Conservation (phyloP, 2,113 vertebrate species). For the Rissa tridactyla region DNA sequence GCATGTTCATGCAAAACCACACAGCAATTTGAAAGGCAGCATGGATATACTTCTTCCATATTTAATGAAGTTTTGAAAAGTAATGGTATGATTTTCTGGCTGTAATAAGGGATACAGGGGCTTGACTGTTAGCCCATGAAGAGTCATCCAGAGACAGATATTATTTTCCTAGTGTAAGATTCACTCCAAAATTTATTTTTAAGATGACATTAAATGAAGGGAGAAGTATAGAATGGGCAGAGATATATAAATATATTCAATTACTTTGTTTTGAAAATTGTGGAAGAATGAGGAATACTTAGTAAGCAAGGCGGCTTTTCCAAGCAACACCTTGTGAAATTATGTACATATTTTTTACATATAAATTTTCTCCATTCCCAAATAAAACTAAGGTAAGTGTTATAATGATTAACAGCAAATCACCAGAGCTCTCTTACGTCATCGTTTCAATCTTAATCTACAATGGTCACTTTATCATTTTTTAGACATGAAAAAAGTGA, state of each 20-base stretch:
- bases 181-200: background rate
- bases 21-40: background rate
- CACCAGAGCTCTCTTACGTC: background rate
- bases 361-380: background rate
- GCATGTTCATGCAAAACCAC: background rate
- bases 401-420: background rate
- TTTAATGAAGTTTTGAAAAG: slow-evolving; percentile 18
- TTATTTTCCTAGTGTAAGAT: background rate
- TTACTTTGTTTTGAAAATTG: background rate
- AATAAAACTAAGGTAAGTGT: background rate
- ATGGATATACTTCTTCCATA: background rate
- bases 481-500: background rate
- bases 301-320: background rate
- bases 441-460: background rate
- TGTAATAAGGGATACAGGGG: background rate
- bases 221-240: background rate
- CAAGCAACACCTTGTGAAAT: background rate
- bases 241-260: background rate
- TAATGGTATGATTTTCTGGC: background rate
- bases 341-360: background rate
- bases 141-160: background rate
- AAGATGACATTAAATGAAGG: background rate
- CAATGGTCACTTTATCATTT: background rate
- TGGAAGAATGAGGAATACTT: background rate
- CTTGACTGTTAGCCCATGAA: background rate